Evolutionary conservation across 2,797 vertebrate genomes (phyloP).

Genomic region (Iguana delicatissima): DNA sequence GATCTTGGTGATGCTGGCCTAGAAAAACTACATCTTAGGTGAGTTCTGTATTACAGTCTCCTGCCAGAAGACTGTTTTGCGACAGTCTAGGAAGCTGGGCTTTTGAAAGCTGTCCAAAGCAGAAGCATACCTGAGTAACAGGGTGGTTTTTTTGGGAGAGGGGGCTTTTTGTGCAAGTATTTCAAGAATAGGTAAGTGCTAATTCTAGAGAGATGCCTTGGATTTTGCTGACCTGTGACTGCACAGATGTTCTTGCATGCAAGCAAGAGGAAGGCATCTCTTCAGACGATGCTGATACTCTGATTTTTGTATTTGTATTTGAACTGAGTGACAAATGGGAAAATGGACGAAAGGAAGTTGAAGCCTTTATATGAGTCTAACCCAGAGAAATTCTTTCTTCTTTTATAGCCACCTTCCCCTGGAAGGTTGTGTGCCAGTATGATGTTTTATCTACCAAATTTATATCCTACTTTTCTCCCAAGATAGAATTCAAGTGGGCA

Average conservation of each 20-base stretch:
- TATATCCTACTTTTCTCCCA: too few species aligned
- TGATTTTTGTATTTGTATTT: too few species aligned
- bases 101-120: not conserved
- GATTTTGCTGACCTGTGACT: not conserved
- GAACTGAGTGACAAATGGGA: too few species aligned
- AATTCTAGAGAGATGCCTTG: not conserved
- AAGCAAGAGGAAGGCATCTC: not conserved
- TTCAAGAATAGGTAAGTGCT: too few species aligned
- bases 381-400: not conserved
- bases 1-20: conserved; percentile 96
- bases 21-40: conserved; percentile 99
- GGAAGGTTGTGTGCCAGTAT: not conserved
- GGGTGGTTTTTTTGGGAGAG: too few species aligned
- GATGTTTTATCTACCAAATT: too few species aligned
- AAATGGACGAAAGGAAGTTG: too few species aligned
- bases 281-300: not conserved
- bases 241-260: not conserved
- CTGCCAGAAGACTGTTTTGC: not conserved
- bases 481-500: too few species aligned
- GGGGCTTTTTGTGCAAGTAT: too few species aligned
- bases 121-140: not conserved
- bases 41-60: not conserved
- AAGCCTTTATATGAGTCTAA: not conserved
- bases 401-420: not conserved
- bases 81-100: not conserved